phyloP scores from a whole-genome alignment of 1,140 invertebrate genomes.

The Zaprionus lachaisei region DNA sequence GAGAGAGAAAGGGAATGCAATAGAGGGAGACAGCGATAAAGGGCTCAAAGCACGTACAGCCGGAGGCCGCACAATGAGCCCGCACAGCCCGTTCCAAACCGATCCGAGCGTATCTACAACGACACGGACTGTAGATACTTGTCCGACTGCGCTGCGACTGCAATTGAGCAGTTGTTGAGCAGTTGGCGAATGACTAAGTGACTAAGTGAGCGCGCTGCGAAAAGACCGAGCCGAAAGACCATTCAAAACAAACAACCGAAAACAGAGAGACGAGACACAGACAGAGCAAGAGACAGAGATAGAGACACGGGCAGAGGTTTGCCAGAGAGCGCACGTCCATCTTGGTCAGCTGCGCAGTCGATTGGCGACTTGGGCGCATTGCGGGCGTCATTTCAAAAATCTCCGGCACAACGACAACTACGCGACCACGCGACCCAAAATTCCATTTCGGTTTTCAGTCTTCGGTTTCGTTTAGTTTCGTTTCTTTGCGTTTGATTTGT shows the following conservation, averaged over 20 bases:
- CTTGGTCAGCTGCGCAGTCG: constrained; percentile 60
- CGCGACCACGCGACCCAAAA: constrained; percentile 17
- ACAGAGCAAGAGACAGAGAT: neutral
- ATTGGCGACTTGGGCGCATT: constrained; percentile 69
- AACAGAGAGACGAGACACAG: constrained; percentile 39
- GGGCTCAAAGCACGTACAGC: constrained; percentile 6
- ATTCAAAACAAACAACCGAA: constrained; percentile 39
- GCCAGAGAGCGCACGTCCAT: constrained; percentile 35
- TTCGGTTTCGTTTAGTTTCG: constrained; percentile 9
- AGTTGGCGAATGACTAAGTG: constrained; percentile 61
- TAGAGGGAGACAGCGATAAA: constrained; percentile 4
- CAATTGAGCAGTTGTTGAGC: constrained; percentile 20
- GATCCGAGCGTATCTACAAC: constrained; percentile 13
- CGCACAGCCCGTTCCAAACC: neutral
- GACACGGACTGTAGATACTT: constrained; percentile 14
- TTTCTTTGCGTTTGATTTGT: neutral
- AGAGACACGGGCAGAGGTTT: neutral
- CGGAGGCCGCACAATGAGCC: constrained; percentile 11
- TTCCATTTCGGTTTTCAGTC: constrained; percentile 19
- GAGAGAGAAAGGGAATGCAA: neutral
- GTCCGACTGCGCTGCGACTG: constrained; percentile 10
- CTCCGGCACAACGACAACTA: constrained; percentile 19
- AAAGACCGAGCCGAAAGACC: constrained; percentile 33
- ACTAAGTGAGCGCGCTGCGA: constrained; percentile 58
- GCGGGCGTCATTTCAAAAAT: constrained; percentile 61